phyloP scores from a whole-genome alignment of 2,113 vertebrate species.

The Corydoras maculifer region DNA sequence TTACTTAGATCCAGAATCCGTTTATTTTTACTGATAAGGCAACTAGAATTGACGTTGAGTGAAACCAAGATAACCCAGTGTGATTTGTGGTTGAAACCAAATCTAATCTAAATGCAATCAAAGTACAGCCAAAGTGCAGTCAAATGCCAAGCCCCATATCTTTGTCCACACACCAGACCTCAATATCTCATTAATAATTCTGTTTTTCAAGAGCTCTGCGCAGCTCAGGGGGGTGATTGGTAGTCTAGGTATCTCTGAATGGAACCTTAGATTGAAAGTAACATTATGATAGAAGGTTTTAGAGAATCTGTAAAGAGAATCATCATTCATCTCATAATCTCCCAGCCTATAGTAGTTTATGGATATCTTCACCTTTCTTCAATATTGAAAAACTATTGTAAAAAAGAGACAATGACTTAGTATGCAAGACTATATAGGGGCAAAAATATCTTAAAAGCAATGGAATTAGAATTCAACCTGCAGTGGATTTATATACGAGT shows the following conservation, averaged over 20 bases:
- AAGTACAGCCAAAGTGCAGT: not conserved
- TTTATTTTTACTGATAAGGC: constrained; percentile 13
- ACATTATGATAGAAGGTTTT: constrained; percentile 10
- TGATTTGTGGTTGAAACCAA: constrained; percentile 15
- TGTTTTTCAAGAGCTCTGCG: constrained; percentile 23
- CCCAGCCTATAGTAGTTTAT: constrained; percentile 7
- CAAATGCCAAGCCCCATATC: not conserved
- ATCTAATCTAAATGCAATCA: constrained; percentile 18
- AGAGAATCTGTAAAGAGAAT: not conserved
- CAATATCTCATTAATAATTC: constrained; percentile 32
- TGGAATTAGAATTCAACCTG: constrained; percentile 15
- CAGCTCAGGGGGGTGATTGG: constrained; percentile 15
- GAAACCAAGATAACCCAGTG: not conserved
- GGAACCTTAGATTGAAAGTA: constrained; percentile 23
- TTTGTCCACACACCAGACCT: constrained; percentile 10
- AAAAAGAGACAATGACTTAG: constrained; percentile 10
- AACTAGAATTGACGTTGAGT: not conserved
- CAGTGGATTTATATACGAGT: constrained; percentile 16
- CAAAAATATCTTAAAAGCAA: constrained; percentile 25
- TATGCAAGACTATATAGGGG: not conserved
- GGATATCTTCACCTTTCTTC: constrained; percentile 1
- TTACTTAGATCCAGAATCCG: too few species aligned
- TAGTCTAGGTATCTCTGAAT: constrained; percentile 20
- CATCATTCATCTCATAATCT: constrained; percentile 19
- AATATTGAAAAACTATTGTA: constrained; percentile 14